phyloP scores from a whole-genome alignment of 1,140 invertebrate genomes.

The Diorhabda carinulata region DNA sequence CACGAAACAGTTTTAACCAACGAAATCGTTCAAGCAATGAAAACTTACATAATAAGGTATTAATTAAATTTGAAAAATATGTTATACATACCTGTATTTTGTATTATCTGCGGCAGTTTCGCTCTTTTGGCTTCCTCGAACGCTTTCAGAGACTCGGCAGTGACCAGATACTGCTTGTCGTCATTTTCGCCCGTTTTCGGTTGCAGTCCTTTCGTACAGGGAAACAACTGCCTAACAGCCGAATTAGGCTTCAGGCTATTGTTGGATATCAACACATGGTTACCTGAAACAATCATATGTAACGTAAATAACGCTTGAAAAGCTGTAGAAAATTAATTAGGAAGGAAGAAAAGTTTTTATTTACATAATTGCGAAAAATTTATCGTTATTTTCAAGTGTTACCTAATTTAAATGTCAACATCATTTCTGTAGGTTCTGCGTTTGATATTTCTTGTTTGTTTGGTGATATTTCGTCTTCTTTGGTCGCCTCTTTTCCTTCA shows the following conservation, averaged over 20 bases:
- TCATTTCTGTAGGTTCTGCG: conserved; percentile 50
- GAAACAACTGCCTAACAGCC: conserved; percentile 69
- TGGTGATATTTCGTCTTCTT: conserved; percentile 3
- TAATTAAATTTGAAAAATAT: neutral
- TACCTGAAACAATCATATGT: conserved; percentile 24
- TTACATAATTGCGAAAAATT: too few species aligned
- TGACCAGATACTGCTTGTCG: conserved; percentile 54
- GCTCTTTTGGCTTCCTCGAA: conserved; percentile 63
- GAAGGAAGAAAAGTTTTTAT: too few species aligned
- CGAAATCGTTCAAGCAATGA: too few species aligned
- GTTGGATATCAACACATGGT: conserved; percentile 53
- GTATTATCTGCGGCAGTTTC: conserved; percentile 51
- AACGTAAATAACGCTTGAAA: too few species aligned
- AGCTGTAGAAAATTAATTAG: too few species aligned
- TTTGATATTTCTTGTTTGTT: conserved; percentile 4
- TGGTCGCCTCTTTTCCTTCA: conserved; percentile 11
- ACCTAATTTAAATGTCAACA: conserved; percentile 58
- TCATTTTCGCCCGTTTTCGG: conserved; percentile 17
- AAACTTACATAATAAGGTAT: too few species aligned
- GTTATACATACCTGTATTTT: conserved; percentile 27
- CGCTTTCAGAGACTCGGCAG: conserved; percentile 59
- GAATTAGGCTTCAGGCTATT: conserved; percentile 66
- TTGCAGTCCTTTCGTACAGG: conserved; percentile 45
- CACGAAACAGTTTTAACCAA: too few species aligned
- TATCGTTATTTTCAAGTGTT: neutral